phyloP scores from a whole-genome alignment of 2,113 vertebrate species.

The Oceanodroma tethys region DNA sequence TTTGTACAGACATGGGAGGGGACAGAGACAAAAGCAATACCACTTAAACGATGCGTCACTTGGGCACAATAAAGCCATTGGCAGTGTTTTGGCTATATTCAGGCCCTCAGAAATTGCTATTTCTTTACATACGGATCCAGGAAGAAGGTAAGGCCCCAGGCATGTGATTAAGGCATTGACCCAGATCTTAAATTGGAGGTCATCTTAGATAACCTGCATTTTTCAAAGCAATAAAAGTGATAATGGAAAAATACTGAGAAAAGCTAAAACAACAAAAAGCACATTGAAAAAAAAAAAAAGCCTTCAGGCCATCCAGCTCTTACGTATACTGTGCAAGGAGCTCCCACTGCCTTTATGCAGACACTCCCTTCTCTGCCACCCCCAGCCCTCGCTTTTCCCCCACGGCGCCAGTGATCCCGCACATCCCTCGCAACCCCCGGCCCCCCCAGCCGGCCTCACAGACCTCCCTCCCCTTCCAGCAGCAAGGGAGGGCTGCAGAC shows the following conservation, averaged over 20 bases:
- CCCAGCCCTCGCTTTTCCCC: neutral
- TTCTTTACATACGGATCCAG: neutral
- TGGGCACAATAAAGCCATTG: neutral
- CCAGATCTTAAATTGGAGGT: neutral
- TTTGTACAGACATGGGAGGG: neutral
- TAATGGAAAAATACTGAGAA: neutral
- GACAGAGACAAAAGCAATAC: neutral
- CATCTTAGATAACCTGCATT: neutral
- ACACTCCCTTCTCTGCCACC: neutral
- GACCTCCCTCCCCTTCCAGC: neutral
- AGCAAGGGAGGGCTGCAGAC: neutral
- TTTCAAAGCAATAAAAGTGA: neutral
- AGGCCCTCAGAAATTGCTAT: neutral
- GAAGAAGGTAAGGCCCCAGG: neutral
- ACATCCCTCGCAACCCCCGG: accelerated
- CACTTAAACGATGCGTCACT: neutral
- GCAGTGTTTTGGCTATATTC: neutral
- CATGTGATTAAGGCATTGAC: neutral
- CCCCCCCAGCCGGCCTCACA: neutral
- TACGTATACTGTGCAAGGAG: neutral
- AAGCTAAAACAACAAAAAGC: neutral
- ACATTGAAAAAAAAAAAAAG: neutral
- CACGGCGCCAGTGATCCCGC: accelerated
- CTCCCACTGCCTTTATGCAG: accelerated
- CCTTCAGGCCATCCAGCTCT: neutral